Evolutionary conservation across 2,888 invertebrate genomes (phyloP).

Genomic region (Sminthurinus aureus): DNA sequence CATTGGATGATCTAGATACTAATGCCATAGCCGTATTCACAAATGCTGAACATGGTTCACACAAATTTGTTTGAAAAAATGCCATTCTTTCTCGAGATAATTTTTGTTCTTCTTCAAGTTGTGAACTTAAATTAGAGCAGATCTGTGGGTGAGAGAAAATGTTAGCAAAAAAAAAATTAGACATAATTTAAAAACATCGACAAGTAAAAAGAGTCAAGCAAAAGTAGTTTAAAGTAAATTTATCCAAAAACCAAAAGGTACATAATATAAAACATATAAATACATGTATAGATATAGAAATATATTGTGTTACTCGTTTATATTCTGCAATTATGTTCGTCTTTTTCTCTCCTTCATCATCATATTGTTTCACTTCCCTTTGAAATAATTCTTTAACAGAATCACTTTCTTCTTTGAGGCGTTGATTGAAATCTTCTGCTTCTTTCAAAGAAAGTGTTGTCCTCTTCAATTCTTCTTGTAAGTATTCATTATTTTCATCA

Average conservation of each 20-base stretch:
- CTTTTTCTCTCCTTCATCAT: conserved; percentile 77
- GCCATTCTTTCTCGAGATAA: conserved; percentile 50
- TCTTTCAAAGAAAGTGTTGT: conserved; percentile 69
- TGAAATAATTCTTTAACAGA: conserved; percentile 80
- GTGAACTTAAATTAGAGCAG: conserved; percentile 68
- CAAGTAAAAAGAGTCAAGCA: neutral
- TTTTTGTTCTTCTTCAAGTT: conserved; percentile 56
- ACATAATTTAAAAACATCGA: conserved; percentile 14
- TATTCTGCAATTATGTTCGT: conserved; percentile 88
- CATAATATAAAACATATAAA: too few relatives aligned
- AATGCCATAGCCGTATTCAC: conserved; percentile 55
- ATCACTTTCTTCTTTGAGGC: conserved; percentile 72
- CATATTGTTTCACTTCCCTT: conserved; percentile 76
- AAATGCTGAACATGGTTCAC: conserved; percentile 52
- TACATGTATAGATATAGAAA: too few relatives aligned
- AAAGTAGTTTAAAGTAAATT: neutral
- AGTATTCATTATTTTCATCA: conserved; percentile 43
- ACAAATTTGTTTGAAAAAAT: conserved; percentile 57
- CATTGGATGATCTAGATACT: conserved; percentile 45
- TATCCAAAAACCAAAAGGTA: too few relatives aligned
- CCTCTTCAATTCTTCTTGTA: conserved; percentile 67
- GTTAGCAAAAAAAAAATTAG: neutral
- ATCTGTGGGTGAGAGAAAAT: conserved; percentile 62
- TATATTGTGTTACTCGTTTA: conserved; percentile 80
- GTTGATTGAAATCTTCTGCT: conserved; percentile 76